These are phyloP conservation scores for Elgaria multicarinata DNA, from an alignment of 2,113 vertebrate species.

Conservation along the genomic window DNA sequence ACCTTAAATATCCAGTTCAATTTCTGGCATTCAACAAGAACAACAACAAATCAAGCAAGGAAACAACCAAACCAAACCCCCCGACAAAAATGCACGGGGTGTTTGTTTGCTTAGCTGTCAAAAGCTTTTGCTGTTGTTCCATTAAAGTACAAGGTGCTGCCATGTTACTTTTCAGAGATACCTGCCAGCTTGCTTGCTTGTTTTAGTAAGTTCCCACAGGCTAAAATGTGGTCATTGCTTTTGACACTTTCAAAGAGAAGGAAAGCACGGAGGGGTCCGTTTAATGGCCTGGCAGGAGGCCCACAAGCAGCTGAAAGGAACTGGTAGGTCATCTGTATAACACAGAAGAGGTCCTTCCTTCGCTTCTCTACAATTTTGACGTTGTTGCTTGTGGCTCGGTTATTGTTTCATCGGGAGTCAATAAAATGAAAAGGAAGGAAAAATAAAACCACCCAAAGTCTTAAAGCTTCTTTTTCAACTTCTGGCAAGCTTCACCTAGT, in stretches of 20 bases:
- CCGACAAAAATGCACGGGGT: neutral
- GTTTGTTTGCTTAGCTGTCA: neutral
- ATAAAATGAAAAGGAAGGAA: neutral
- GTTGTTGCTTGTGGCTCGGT: neutral
- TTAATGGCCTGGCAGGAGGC: neutral
- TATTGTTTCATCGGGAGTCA: neutral
- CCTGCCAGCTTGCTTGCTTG: neutral
- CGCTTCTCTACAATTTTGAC: neutral
- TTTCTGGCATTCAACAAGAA: neutral
- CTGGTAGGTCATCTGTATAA: neutral
- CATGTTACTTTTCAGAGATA: neutral
- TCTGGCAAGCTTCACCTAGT: neutral
- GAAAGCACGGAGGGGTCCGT: neutral
- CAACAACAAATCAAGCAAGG: neutral
- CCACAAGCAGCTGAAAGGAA: neutral
- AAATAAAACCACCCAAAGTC: neutral
- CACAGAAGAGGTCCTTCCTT: neutral
- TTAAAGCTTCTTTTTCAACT: neutral
- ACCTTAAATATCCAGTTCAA: neutral
- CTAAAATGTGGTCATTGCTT: neutral
- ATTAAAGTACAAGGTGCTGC: neutral
- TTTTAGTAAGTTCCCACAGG: neutral
- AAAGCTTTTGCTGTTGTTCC: neutral
- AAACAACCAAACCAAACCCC: too few relatives aligned
- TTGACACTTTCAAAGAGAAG: neutral